Conservation (phyloP, 2,113 vertebrate species). For the Zingel zingel region DNA sequence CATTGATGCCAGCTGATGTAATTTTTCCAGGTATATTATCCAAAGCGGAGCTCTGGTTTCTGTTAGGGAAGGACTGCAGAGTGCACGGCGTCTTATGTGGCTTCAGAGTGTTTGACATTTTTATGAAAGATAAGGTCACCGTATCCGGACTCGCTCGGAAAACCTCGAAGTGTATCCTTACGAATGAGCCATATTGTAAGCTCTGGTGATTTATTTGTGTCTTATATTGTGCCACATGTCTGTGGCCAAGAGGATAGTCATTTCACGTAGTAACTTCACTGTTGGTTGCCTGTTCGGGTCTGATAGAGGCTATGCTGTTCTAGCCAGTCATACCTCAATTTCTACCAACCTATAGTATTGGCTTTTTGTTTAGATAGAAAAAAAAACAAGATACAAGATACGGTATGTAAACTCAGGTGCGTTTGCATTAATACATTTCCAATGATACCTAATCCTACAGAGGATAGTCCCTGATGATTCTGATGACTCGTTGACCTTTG, state of each 20-base stretch:
- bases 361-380: neutral
- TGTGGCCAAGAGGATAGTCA: constrained; percentile 23
- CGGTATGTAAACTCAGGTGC: neutral
- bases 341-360: neutral
- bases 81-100: neutral
- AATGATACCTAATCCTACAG: neutral
- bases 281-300: constrained; percentile 30
- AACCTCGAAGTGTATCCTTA: neutral
- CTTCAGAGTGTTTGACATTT: constrained; percentile 21
- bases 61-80: constrained; percentile 26
- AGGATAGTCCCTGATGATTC: neutral
- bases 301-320: constrained; percentile 31
- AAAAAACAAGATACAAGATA: neutral
- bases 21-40: constrained; percentile 55
- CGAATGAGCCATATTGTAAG: constrained; percentile 45
- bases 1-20: constrained; percentile 8
- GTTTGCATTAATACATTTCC: neutral
- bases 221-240: too few relatives aligned
- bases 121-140: constrained; percentile 56
- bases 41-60: constrained; percentile 35
- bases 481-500: neutral
- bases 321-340: constrained; percentile 20
- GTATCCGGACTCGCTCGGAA: constrained; percentile 6
- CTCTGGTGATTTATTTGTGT: constrained; percentile 31
- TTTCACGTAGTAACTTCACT: constrained; percentile 1